Evolutionary conservation across 2,113 vertebrate genomes (phyloP).

Genomic region (Strix aluco): DNA sequence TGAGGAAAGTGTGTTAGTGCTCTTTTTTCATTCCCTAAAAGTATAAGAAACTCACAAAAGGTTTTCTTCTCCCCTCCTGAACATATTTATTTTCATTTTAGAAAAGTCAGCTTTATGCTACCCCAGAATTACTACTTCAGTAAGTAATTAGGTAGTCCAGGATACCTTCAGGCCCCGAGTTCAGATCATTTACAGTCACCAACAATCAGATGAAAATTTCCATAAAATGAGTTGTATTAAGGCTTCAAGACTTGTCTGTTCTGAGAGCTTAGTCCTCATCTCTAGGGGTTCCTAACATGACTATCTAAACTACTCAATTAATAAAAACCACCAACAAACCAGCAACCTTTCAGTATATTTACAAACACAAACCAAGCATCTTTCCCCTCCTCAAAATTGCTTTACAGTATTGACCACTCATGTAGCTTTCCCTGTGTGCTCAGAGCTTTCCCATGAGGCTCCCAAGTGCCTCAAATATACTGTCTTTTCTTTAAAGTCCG

Average conservation of each 20-base stretch:
- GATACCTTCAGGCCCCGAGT: neutral
- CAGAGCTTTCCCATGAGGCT: neutral
- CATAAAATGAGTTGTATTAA: neutral
- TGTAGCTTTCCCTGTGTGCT: neutral
- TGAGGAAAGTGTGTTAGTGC: neutral
- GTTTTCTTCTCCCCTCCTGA: neutral
- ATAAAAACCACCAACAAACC: neutral
- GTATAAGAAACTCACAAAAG: neutral
- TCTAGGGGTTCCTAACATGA: neutral
- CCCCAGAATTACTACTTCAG: neutral
- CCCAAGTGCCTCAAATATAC: neutral
- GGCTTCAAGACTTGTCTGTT: neutral
- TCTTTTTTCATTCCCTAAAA: neutral
- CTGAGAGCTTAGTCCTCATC: neutral
- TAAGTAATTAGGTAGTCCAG: neutral
- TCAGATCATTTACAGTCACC: neutral
- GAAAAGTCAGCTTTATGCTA: neutral
- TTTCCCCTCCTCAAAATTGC: neutral
- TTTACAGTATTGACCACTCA: neutral
- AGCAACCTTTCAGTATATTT: neutral
- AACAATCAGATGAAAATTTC: neutral
- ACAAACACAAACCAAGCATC: rapidly evolving
- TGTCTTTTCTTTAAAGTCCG: neutral
- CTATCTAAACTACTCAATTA: neutral
- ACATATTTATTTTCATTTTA: neutral